These are phyloP conservation scores for Enteromius radiatus DNA, from an alignment of 2,797 vertebrate species.

Conservation along the genomic window DNA sequence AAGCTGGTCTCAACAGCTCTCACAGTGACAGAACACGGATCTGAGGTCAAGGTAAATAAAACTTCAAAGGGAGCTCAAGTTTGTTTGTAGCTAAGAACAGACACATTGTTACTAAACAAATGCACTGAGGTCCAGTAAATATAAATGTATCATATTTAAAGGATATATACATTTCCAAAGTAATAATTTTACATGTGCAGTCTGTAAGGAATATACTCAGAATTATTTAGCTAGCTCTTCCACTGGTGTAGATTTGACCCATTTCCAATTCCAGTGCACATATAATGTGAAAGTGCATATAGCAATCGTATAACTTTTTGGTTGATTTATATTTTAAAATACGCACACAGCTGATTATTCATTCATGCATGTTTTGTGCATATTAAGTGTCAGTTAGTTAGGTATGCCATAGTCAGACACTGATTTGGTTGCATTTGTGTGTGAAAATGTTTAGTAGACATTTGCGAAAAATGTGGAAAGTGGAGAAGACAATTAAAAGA, in stretches of 20 bases:
- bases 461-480: slow-evolving; percentile 7
- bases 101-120: not conserved
- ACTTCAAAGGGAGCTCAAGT: slow-evolving; percentile 47
- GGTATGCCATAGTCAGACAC: slow-evolving; percentile 34
- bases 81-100: not conserved
- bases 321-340: too few relatives aligned
- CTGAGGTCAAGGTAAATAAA: slow-evolving; percentile 55
- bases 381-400: not conserved
- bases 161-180: not conserved
- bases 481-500: not conserved
- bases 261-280: not conserved
- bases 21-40: slow-evolving; percentile 60
- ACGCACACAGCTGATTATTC: slow-evolving; percentile 7
- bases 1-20: slow-evolving; percentile 61
- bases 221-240: slow-evolving; percentile 52
- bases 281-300: too few relatives aligned
- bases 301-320: too few relatives aligned
- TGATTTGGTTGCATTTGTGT: slow-evolving; percentile 42
- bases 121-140: not conserved
- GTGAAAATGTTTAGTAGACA: slow-evolving; percentile 42
- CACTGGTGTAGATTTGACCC: slow-evolving; percentile 49
- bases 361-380: slow-evolving; percentile 12
- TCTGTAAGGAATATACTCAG: slow-evolving; percentile 65
- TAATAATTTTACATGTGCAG: slow-evolving; percentile 68
- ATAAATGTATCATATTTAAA: not conserved